Evolutionary conservation across 2,113 vertebrate genomes (phyloP).

Genomic region (Lepisosteus osseus): DNA sequence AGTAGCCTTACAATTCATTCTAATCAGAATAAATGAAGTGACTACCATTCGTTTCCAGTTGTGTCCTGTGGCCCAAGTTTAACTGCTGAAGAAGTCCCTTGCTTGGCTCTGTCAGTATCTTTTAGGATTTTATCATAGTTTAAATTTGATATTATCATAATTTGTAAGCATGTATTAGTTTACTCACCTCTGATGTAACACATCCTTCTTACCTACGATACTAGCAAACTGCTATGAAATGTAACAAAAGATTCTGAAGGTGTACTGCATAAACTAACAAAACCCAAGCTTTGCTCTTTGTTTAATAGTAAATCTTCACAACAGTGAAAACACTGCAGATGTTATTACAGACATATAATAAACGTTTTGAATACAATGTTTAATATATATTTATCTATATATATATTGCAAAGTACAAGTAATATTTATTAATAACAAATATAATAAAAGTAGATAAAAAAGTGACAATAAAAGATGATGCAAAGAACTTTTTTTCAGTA

Average conservation of each 20-base stretch:
- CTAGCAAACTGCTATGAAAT: not conserved
- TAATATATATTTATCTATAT: constrained; percentile 64
- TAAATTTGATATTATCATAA: too few relatives aligned
- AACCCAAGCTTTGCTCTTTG: constrained; percentile 17
- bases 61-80: too few relatives aligned
- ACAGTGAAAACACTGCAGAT: constrained; percentile 70
- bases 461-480: constrained; percentile 58
- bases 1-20: too few relatives aligned
- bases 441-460: constrained; percentile 74
- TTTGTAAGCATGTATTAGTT: too few relatives aligned
- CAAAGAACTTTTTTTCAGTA: constrained; percentile 67
- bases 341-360: constrained; percentile 77
- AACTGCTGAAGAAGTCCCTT: too few relatives aligned
- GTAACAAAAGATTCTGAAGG: not conserved
- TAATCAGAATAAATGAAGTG: too few relatives aligned
- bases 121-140: too few relatives aligned
- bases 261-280: not conserved
- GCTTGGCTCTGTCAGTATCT: too few relatives aligned
- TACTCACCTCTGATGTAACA: too few relatives aligned
- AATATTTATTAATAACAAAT: constrained; percentile 74
- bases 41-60: too few relatives aligned
- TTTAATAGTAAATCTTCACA: constrained; percentile 69
- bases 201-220: too few relatives aligned
- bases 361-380: constrained; percentile 70
- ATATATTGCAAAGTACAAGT: constrained; percentile 76